Evolutionary conservation across 2,888 invertebrate species (phyloP), one percentile per base, ranked within the genome.

Genomic region (Parapristionchus giblindavisi): DNA sequence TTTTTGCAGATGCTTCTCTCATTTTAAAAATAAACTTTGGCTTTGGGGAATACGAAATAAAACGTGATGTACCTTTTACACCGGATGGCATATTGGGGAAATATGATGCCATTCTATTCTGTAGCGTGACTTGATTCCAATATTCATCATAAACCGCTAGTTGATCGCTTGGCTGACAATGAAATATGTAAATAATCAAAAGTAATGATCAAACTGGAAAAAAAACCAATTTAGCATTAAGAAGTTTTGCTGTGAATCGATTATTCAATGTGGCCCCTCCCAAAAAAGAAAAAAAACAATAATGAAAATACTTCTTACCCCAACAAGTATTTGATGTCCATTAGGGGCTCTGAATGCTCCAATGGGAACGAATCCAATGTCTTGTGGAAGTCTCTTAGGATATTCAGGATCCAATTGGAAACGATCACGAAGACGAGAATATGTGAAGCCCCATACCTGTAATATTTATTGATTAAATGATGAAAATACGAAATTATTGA

Each of bases 111-210:
- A 85, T 77, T 24, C 78, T 72, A 74, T 81, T 84, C 66, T 81
- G 80, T 17, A 83, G 75, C 2, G 85, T 84, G 34, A 79, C 79
- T 74, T 87, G 82, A 71, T 86, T 86, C 86, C 86, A 85, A 75
- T 84, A 85, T 61, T 85, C 86, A 61, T 86, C 86, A 71, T 85
- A 86, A 43, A 85, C 82, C 0, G 84, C 85, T 71, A 85, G 84
- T 21, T 85, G 80, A 58, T 81, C 84, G 17, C 75, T 61, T 27
- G 78, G 77, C 85, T 85, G 76, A 73, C 83, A 78, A 29, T 34
- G 5, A 17, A 8, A 36, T 63, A 14, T 3, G 21, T 52, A 8
- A 60, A 60, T 24, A 11, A 34, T 32, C 27, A 24, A 8, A 4
- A 8, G 21, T 3, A 11, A 60, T 6, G 27, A 1, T 14, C 1